phyloP scores from a whole-genome alignment of 2,113 vertebrate species.

The Hystrix cristata region DNA sequence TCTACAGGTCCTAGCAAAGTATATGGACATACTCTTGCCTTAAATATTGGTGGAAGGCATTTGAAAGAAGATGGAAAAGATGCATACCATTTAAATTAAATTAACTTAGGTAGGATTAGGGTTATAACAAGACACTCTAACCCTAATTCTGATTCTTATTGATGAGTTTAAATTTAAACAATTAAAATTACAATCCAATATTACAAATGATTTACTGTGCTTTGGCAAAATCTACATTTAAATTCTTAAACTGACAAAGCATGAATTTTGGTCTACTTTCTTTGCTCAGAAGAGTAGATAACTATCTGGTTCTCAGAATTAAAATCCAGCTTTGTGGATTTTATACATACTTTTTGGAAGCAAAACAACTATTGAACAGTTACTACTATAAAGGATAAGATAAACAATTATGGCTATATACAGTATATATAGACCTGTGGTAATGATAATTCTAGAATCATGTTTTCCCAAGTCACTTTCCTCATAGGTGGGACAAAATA shows the following conservation, averaged over 20 bases:
- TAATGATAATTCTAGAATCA: neutral
- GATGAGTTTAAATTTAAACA: neutral
- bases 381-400: neutral
- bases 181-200: neutral
- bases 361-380: neutral
- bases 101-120: neutral
- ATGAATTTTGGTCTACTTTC: neutral
- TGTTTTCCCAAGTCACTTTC: neutral
- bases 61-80: neutral
- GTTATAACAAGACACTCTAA: neutral
- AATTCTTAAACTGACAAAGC: constrained; percentile 13
- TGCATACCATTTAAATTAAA: neutral
- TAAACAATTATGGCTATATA: neutral
- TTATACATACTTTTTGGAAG: neutral
- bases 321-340: neutral
- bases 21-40: neutral
- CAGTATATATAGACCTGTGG: neutral
- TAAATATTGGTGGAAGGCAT: constrained; percentile 20
- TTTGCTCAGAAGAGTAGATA: neutral
- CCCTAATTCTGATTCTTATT: neutral
- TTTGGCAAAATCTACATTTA: neutral
- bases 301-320: neutral
- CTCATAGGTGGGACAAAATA: neutral
- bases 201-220: neutral
- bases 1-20: neutral